Evolutionary conservation across 2,888 invertebrate genomes (phyloP).

Genomic region (Phanerotoma sp.): DNA sequence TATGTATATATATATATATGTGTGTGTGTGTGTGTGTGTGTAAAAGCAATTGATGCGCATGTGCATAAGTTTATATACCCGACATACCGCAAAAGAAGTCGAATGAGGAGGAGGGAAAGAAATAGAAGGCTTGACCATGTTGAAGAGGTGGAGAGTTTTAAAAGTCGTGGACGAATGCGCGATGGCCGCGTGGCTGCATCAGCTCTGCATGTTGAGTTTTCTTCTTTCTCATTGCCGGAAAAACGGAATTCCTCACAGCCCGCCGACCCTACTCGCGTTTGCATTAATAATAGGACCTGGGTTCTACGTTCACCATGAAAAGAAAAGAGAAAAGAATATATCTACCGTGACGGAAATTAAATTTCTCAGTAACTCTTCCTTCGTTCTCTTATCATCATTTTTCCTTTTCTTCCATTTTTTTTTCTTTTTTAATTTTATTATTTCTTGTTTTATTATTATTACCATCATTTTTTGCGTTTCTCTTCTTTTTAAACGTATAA

Average conservation of each 20-base stretch:
- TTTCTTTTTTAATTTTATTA: too few relatives aligned
- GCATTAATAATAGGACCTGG: conserved; percentile 4
- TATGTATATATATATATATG: neutral
- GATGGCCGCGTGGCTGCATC: conserved; percentile 9
- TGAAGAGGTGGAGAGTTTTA: conserved; percentile 5
- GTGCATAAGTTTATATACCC: neutral
- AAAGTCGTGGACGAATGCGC: conserved; percentile 16
- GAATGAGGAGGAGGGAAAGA: neutral
- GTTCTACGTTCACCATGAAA: neutral
- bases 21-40: neutral
- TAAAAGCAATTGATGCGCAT: neutral
- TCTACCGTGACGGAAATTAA: neutral
- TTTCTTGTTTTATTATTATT: too few relatives aligned
- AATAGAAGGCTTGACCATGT: conserved; percentile 2
- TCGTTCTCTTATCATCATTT: neutral
- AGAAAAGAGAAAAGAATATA: conserved; percentile 3
- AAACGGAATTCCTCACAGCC: neutral
- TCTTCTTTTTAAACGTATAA: too few relatives aligned
- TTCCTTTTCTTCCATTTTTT: too few relatives aligned
- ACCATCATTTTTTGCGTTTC: too few relatives aligned
- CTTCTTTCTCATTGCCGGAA: conserved; percentile 2
- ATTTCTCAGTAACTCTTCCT: neutral
- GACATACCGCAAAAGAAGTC: neutral
- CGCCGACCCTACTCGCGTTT: conserved; percentile 6
- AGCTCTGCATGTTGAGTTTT: neutral